These are phyloP conservation scores for Nicator chloris DNA, from an alignment of 2,113 vertebrate genomes.

Conservation along the genomic window DNA sequence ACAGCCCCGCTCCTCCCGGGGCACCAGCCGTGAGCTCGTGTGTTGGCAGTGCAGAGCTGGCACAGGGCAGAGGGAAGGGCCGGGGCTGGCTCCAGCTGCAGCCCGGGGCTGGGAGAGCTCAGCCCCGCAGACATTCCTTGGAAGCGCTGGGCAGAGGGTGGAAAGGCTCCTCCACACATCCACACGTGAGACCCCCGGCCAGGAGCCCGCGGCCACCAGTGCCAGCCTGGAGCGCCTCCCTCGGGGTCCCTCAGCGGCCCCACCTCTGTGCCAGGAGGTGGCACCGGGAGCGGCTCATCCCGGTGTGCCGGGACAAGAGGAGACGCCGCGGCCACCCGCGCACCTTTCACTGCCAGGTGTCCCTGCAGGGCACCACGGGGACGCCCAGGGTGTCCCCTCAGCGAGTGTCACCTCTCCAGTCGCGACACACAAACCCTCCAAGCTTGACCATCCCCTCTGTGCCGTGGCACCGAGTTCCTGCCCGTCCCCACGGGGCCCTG, in stretches of 20 bases:
- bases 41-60: neutral
- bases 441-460: neutral
- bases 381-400: neutral
- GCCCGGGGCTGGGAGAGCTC: neutral
- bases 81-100: neutral
- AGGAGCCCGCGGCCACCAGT: rapidly evolving
- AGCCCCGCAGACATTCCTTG: neutral
- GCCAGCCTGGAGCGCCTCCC: neutral
- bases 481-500: neutral
- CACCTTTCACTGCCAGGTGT: neutral
- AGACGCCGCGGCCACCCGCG: neutral
- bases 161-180: rapidly evolving
- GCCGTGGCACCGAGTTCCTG: rapidly evolving
- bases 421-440: neutral
- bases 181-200: rapidly evolving
- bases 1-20: neutral
- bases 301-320: neutral
- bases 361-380: neutral
- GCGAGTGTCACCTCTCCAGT: rapidly evolving
- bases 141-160: neutral
- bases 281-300: neutral
- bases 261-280: neutral
- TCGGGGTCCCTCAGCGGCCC: rapidly evolving
- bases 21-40: neutral
- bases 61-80: neutral